Percentiles rank a stretch among this genome's conserved stretches.
Evolutionary conservation across 2,888 invertebrate genomes (phyloP).

Genomic region (Hypolimnas misippus): DNA sequence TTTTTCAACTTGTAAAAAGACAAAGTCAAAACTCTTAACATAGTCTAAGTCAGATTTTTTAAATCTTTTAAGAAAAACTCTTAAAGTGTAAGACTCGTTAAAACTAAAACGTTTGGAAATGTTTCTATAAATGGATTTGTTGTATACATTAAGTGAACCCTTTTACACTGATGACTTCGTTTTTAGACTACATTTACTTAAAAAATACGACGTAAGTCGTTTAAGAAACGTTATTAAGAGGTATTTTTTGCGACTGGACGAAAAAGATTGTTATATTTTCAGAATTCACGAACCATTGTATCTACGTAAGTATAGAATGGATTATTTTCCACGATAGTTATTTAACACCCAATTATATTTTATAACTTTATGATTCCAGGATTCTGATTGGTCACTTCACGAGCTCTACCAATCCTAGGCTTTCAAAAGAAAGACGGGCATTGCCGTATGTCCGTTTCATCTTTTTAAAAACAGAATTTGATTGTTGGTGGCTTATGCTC

Average conservation of each 20-base stretch:
- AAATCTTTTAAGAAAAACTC: slow-evolving; percentile 10
- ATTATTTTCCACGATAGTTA: no score
- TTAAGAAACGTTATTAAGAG: not conserved
- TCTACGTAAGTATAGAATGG: no score
- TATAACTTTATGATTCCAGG: no score
- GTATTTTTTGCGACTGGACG: not conserved
- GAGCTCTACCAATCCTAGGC: no score
- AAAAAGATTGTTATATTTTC: not conserved
- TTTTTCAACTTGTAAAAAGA: not conserved
- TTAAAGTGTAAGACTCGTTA: not conserved
- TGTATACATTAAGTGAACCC: not conserved
- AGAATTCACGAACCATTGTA: no score
- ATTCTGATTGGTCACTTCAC: no score
- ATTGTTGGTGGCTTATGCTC: no score
- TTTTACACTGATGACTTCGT: slow-evolving; percentile 3
- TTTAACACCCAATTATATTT: no score
- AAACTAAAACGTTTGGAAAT: slow-evolving; percentile 2
- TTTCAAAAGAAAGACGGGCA: no score
- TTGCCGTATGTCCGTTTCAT: no score
- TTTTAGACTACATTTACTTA: not conserved
- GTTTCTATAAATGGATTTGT: slow-evolving; percentile 3
- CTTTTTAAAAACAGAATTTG: no score
- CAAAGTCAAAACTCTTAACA: not conserved
- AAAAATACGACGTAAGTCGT: not conserved
- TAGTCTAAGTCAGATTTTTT: slow-evolving; percentile 5